Evolutionary conservation across 2,888 invertebrate genomes (phyloP), one percentile per base, ranked within the genome.

Genomic region (Drosophila nr. perissopoda): DNA sequence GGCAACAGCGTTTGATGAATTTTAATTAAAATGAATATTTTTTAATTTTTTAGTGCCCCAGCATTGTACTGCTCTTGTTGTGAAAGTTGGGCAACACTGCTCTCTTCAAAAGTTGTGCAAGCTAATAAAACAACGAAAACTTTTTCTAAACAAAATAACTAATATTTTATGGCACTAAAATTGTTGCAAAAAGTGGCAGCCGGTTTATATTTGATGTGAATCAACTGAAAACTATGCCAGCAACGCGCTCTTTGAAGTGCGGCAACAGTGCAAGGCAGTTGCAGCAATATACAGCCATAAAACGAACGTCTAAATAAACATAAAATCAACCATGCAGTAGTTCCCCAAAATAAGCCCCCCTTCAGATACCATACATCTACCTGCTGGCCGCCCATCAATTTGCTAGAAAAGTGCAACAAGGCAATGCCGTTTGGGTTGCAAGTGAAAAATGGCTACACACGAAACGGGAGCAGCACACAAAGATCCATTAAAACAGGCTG

Each of bases 401-500:
- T 71, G 61, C 7, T 59, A 56, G 76, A 68, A 76, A 75, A 65
- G 67, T 75, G 76, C 71, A 76, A 63, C 66, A 64, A 74, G 79
- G 78, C 78, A 63, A 74, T 46, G 69, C 46, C 46, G 78, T 21
- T 56, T 48, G 10, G 48, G 46, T 31, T 38, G 36, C 69, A 25
- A 61, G 68, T 80, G 78, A 78, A 71, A 80, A 77, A 80, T 80
- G 54, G 70, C 73, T 38, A 49, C 70, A 49, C 70, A 51, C 51
- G 4, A 18, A 70, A 69, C 48, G 74, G 58, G 60, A 1, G 11
- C 54, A 3, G 18, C 34, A 62, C 70, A 80, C 76, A 76, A 61
- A 67, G 68, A 81, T 77, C 78, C 81, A 81, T 80, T 81, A 80
- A 80, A 81, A 80, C 61, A 48, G 79, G 64, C 76, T 67, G 42